phyloP scores from a whole-genome alignment of 2,113 vertebrate species.

The Grallaria varia region DNA sequence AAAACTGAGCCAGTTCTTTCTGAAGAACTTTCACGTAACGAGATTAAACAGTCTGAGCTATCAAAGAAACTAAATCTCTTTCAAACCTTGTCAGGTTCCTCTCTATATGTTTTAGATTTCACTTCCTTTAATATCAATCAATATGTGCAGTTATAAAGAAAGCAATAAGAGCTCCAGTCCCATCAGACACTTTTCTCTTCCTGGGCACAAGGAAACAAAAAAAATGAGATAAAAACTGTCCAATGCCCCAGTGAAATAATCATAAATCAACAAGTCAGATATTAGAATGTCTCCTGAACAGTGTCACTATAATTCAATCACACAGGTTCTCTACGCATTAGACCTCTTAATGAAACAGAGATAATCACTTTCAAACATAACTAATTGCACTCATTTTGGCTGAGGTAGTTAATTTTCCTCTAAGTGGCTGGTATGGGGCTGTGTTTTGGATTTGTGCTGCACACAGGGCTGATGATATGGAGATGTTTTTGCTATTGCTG shows the following conservation, averaged over 20 bases:
- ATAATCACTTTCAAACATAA: neutral
- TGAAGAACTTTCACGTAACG: neutral
- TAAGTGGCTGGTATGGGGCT: neutral
- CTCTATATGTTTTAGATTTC: neutral
- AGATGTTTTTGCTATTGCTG: neutral
- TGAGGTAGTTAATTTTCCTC: neutral
- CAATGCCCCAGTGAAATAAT: neutral
- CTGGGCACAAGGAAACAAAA: neutral
- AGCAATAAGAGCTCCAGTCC: neutral
- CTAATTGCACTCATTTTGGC: neutral
- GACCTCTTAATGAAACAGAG: neutral
- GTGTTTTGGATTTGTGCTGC: neutral
- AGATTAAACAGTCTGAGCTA: neutral
- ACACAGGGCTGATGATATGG: neutral
- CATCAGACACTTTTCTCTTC: neutral
- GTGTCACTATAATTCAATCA: neutral
- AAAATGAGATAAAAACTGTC: neutral
- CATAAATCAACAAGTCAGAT: neutral
- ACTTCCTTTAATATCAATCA: neutral
- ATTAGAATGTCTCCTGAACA: neutral
- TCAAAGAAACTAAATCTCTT: neutral
- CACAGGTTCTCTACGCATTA: neutral
- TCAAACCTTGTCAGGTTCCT: neutral
- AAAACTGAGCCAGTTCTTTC: neutral
- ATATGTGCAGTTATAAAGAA: neutral